Percentiles rank a stretch among this genome's conserved stretches.
Conservation (phyloP, 2,797 vertebrate genomes). For the Cynodonichthys magdalenae region DNA sequence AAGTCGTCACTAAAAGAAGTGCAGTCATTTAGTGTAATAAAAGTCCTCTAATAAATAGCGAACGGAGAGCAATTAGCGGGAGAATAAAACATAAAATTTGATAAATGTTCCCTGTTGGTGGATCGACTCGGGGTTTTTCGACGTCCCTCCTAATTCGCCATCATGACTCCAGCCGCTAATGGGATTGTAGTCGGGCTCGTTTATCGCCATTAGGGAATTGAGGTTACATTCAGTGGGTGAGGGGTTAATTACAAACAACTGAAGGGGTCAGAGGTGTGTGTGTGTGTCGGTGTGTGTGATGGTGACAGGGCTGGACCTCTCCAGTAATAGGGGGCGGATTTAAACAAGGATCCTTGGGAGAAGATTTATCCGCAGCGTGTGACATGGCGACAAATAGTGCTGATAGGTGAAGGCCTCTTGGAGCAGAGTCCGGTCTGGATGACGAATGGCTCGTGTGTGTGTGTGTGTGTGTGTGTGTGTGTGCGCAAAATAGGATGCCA, state of each 20-base stretch:
- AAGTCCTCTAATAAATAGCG: not conserved
- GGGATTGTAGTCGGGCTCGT: constrained; percentile 81
- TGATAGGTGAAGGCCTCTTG: constrained; percentile 93
- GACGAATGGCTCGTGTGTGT: constrained; percentile 86
- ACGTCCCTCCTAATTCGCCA: constrained; percentile 71
- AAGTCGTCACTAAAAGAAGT: not conserved
- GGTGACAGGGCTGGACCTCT: constrained; percentile 85
- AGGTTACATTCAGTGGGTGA: constrained; percentile 84
- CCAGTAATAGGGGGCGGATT: constrained; percentile 87
- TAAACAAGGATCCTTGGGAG: constrained; percentile 84
- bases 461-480: constrained; percentile 15
- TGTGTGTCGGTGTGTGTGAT: constrained; percentile 60
- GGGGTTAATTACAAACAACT: constrained; percentile 97
- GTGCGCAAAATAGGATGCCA: constrained; percentile 67
- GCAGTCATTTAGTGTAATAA: not conserved
- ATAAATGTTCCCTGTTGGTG: not conserved
- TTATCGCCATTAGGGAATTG: constrained; percentile 85
- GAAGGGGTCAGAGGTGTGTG: constrained; percentile 83
- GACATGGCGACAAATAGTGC: constrained; percentile 92
- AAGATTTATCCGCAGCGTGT: constrained; percentile 94
- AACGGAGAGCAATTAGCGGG: not conserved
- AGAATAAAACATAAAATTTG: not conserved
- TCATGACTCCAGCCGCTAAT: constrained; percentile 82
- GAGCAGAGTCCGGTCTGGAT: constrained; percentile 87
- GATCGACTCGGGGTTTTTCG: not conserved